Conservation (phyloP, 2,888 invertebrate genomes). For the Drosophila rellima region DNA sequence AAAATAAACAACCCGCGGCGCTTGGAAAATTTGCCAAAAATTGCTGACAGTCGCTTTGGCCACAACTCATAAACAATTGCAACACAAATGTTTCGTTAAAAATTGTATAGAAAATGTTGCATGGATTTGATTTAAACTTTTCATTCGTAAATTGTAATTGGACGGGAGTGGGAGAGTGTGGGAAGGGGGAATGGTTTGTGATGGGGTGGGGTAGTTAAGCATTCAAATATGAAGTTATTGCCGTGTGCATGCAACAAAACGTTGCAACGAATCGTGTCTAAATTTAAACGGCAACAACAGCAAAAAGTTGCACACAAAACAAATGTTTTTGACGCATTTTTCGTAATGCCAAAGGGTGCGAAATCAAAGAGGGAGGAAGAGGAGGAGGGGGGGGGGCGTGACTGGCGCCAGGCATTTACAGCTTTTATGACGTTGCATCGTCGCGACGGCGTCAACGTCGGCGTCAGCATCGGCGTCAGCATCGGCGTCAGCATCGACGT, state of each 20-base stretch:
- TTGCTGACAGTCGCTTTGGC: slow-evolving; percentile 63
- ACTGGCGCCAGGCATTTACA: slow-evolving; percentile 66
- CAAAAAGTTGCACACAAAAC: slow-evolving; percentile 52
- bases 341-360: slow-evolving; percentile 11
- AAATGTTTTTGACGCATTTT: slow-evolving; percentile 68
- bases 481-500: slow-evolving; percentile 42
- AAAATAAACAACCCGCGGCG: slow-evolving; percentile 49
- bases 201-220: slow-evolving; percentile 13
- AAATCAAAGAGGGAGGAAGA: not conserved
- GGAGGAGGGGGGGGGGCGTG: not conserved
- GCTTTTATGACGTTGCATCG: slow-evolving; percentile 68
- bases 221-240: slow-evolving; percentile 55
- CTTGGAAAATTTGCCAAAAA: slow-evolving; percentile 33
- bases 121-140: slow-evolving; percentile 60
- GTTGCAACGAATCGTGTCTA: slow-evolving; percentile 51
- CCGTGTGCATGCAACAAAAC: slow-evolving; percentile 25
- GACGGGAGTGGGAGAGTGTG: not conserved
- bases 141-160: slow-evolving; percentile 55
- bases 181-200: not conserved
- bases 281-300: slow-evolving; percentile 54
- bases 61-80: slow-evolving; percentile 70
- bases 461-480: no score
- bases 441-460: slow-evolving; percentile 46
- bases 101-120: slow-evolving; percentile 39
- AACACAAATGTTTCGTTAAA: slow-evolving; percentile 24